Percentiles rank a stretch among this genome's conserved stretches.
phyloP scores from a whole-genome alignment of 2,797 vertebrate species.

The Periophthalmus magnuspinnatus region DNA sequence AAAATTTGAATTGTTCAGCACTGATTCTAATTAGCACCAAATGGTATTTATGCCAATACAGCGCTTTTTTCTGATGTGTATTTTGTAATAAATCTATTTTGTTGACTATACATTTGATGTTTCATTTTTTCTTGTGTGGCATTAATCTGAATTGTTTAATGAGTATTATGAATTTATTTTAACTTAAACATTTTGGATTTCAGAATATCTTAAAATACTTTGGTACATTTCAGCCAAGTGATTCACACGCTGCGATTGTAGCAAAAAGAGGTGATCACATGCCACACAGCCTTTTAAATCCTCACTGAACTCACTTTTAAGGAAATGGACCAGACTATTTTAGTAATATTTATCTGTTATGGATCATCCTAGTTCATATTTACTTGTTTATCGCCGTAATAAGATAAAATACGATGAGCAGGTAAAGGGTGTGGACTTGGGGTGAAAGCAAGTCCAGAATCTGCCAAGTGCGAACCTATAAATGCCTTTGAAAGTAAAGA shows the following conservation, averaged over 20 bases:
- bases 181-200: neutral
- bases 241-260: neutral
- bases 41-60: conserved; percentile 64
- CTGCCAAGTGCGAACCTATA: neutral
- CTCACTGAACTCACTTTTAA: conserved; percentile 25
- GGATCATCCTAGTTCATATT: conserved; percentile 30
- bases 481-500: conserved; percentile 32
- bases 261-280: neutral
- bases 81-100: conserved; percentile 75
- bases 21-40: conserved; percentile 62
- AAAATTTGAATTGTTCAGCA: conserved; percentile 59
- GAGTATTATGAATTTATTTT: conserved; percentile 6
- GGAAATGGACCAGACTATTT: conserved; percentile 35
- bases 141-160: neutral
- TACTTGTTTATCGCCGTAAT: conserved; percentile 32
- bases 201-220: neutral
- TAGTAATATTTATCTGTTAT: conserved; percentile 38
- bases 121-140: conserved; percentile 26
- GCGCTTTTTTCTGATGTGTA: conserved; percentile 58
- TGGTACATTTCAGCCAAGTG: neutral
- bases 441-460: conserved; percentile 31
- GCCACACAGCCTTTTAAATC: neutral
- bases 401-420: neutral
- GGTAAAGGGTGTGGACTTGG: conserved; percentile 27
- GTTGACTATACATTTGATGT: conserved; percentile 19